Evolutionary conservation across 2,888 invertebrate genomes (phyloP), one percentile per base, ranked within the genome.

Genomic region (Morpho deidamia): DNA sequence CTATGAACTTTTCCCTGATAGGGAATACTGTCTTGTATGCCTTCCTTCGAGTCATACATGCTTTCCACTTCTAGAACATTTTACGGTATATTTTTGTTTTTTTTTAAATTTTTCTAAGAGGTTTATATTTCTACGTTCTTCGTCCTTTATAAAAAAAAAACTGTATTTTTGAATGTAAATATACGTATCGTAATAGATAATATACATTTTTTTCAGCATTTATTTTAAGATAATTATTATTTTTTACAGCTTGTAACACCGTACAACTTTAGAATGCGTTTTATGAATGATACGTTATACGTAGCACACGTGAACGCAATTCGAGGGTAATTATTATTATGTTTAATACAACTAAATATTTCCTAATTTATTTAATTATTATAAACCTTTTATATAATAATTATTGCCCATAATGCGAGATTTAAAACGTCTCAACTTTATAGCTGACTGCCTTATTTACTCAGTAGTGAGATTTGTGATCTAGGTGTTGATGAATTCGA

Each of bases 21-120:
- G 90, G 51, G 92, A 94, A 52, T 94, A 93, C 65, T 92, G 93
- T 68, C 74, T 92, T 10, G 71, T 93, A 55, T 88, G 92, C 7
- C 65, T 92, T 7, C 93, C 93, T 0, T 86, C 90, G 0, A 78
- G 80, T 4, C 79, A 84, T 44, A 74, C 84, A 0, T 78, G 83
- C n/a, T 90, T 91, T 54, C 85, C 91, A 0, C 72, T 92, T 10
- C 72, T 93, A n/a, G 85, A 91, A 55, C 85, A 91, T 66, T 93
- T 93, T 65, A 88, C 91, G 72, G 92, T 92, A 74, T 63, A 67
- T 55, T 14, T 42, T 69, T 39, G n/a, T 42, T 39, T 11, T 37
- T 46, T 23, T 46, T 8, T n/a, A 32, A 40, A 11, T 51, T 32
- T 23, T 23, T 23, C 23, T 23, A 23, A 23, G 5, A 1, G 23